A percentile compares a stretch with the other conserved stretches of the same genome.
phyloP scores from a whole-genome alignment of 2,113 vertebrate species.

The Pholis gunnellus region DNA sequence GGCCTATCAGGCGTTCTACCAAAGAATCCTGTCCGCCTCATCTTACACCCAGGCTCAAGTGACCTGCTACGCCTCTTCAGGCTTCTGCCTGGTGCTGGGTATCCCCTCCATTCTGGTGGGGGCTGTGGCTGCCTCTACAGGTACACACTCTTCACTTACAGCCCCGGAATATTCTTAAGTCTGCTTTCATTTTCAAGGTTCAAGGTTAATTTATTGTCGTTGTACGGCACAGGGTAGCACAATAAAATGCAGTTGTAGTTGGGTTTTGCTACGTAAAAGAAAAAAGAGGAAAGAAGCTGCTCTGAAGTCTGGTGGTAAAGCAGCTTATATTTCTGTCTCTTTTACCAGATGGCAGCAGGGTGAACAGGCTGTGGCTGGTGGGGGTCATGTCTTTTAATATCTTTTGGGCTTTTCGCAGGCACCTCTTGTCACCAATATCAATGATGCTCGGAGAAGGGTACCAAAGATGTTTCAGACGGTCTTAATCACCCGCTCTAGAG shows the following conservation, averaged over 20 bases:
- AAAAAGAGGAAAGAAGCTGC: not conserved
- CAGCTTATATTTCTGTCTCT: not conserved
- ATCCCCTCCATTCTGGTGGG: slow-evolving; percentile 86
- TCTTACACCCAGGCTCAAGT: slow-evolving; percentile 83
- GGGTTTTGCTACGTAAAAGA: too few species aligned
- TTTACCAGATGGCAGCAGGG: not conserved
- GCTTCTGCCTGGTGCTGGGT: slow-evolving; percentile 82
- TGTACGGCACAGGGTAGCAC: not conserved
- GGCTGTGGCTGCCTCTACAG: slow-evolving; percentile 87
- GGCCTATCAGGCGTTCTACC: slow-evolving; percentile 89
- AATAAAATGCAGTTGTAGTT: not conserved
- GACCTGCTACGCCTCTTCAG: slow-evolving; percentile 83
- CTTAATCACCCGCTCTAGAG: not conserved
- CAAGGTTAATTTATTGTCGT: not conserved
- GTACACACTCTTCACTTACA: slow-evolving; percentile 58
- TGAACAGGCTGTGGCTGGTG: not conserved
- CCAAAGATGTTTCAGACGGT: not conserved
- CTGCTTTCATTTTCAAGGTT: not conserved
- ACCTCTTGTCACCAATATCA: not conserved
- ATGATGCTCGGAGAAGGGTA: not conserved
- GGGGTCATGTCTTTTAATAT: not conserved
- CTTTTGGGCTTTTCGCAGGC: not conserved
- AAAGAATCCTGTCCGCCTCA: slow-evolving; percentile 86
- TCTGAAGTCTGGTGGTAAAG: not conserved
- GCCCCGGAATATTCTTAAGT: not conserved